Base-by-base conservation (phyloP, 2,888 invertebrate genomes). In the Ceriagrion tenellum region DNA sequence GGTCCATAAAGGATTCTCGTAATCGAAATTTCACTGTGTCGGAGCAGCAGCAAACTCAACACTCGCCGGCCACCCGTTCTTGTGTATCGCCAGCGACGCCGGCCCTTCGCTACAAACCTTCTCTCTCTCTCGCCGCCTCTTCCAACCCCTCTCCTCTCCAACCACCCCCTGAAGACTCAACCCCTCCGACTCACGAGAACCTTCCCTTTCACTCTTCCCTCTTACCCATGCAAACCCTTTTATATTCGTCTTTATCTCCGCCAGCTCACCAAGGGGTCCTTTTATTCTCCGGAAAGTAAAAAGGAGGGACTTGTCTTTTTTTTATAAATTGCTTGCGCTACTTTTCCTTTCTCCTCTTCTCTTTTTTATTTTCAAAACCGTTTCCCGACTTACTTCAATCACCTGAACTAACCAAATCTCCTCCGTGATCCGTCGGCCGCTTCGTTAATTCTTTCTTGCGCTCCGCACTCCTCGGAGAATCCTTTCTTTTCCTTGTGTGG, bases 1-100 rank as follows among this genome's bases (percentile, higher is more conserved):
- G 69, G 74, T 93, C 93, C 93, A 93, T 93, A 93, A 93, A 93
- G 93, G 93, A 93, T 93, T 93, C 69, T 47, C 35, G 93, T 93
- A 93, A 93, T 93, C 59, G 93, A 69, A 93, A 93, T 93, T 47
- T 93, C 93, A 93, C 47, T 93, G 93, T 93, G 63, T 69, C 93
- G 74, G 93, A 93, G 69, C 40, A 55, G 69, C 40, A 55, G 47
- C 89, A 69, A 81, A 93, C 69, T 93, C 93, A 81, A 81, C 81
- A 16, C 30, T n/a, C 20, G 20, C 20, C 16, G 59, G 30, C 81
- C 30, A 93, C 93, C 69, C 93, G 74, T 93, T 93, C 35, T 81
- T 16, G n/a, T 35, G 26, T 91, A 63, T 91, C 63, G 63, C 63
- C 55, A n/a, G 16, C 89, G 16, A 47, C 40, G 63, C 40, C 63